Conservation (phyloP, 2,113 vertebrate genomes). For the Tachuris rubrigastra region DNA sequence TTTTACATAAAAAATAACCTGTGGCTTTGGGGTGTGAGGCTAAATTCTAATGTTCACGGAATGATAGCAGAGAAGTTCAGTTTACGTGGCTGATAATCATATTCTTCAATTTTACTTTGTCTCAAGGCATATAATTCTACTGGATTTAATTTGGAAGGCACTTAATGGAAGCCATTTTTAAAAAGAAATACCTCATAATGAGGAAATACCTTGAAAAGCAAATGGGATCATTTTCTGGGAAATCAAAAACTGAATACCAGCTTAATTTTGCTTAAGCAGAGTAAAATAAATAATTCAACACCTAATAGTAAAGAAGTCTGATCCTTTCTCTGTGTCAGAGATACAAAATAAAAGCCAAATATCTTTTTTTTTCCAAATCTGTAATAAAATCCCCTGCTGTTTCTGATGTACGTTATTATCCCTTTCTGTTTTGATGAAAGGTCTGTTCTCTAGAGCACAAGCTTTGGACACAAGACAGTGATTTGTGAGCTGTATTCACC, state of each 20-base stretch:
- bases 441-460: neutral
- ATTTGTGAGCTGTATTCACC: neutral
- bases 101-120: neutral
- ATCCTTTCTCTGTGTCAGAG: constrained; percentile 28
- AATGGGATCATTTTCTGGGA: neutral
- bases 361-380: neutral
- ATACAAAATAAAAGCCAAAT: neutral
- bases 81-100: neutral
- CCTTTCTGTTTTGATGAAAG: neutral
- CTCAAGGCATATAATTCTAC: neutral
- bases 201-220: neutral
- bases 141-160: neutral
- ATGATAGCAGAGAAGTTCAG: neutral
- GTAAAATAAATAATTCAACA: neutral
- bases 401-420: neutral
- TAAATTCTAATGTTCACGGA: neutral
- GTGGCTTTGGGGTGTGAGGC: neutral
- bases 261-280: neutral
- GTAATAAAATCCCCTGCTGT: neutral
- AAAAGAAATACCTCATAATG: neutral
- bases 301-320: neutral
- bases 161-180: neutral
- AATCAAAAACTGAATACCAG: neutral
- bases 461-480: neutral
- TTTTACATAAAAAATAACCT: neutral